phyloP scores from a whole-genome alignment of 2,888 invertebrate species.

The Dryocosmus kuriphilus region DNA sequence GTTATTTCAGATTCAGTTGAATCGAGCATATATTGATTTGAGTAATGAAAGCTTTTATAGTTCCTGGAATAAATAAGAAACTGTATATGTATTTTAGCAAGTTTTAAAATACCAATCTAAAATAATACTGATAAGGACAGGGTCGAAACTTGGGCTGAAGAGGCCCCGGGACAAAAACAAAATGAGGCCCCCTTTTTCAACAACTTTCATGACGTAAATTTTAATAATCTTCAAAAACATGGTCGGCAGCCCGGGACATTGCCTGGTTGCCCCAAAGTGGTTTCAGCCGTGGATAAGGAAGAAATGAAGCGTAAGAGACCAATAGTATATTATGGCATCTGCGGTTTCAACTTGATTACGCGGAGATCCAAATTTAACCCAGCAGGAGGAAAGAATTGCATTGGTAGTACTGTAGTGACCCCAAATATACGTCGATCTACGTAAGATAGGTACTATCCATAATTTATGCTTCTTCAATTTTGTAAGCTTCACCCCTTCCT shows the following conservation, averaged over 20 bases:
- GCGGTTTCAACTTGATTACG: conserved; percentile 30
- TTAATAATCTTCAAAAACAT: too few species aligned
- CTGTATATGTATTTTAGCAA: not conserved
- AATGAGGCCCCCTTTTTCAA: too few species aligned
- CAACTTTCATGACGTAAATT: too few species aligned
- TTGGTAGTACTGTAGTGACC: conserved; percentile 27
- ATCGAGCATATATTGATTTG: not conserved
- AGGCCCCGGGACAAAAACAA: too few species aligned
- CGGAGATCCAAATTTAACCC: conserved; percentile 31
- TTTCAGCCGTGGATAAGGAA: too few species aligned
- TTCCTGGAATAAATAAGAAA: not conserved
- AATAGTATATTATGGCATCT: conserved; percentile 24
- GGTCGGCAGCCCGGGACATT: too few species aligned
- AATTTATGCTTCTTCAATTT: conserved; percentile 38
- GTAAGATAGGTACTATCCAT: conserved; percentile 22
- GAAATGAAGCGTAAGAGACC: not conserved
- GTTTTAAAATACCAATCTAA: not conserved
- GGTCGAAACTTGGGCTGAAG: too few species aligned
- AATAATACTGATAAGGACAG: not conserved
- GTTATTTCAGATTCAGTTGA: not conserved
- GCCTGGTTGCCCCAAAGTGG: too few species aligned
- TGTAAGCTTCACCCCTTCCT: conserved; percentile 23
- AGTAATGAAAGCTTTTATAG: too few species aligned
- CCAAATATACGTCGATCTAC: conserved; percentile 21
- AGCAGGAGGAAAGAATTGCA: conserved; percentile 17